Conservation (phyloP, 2,888 invertebrate species). For the Drosophila quasianomalipes region DNA sequence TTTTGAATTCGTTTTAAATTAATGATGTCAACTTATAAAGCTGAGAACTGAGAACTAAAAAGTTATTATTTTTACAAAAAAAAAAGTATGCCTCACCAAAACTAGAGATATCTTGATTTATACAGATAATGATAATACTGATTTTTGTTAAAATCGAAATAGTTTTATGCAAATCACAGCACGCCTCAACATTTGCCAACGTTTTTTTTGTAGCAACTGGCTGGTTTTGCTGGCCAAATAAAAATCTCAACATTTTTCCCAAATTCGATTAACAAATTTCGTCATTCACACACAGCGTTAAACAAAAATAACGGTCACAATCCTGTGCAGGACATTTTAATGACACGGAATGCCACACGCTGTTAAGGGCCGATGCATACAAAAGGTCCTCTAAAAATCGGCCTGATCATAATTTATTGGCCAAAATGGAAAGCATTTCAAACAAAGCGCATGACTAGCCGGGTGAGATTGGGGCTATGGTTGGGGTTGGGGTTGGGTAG, state of each 20-base stretch:
- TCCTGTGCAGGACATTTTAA: constrained; percentile 47
- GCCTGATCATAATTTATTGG: constrained; percentile 82
- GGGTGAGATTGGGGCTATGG: too few relatives aligned
- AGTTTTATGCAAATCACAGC: neutral
- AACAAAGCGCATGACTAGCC: constrained; percentile 25
- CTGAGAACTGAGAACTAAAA: neutral
- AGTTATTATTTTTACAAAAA: neutral
- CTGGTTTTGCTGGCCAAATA: constrained; percentile 1
- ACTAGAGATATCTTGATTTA: neutral
- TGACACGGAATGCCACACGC: constrained; percentile 36
- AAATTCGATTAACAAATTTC: constrained; percentile 22
- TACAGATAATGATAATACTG: neutral
- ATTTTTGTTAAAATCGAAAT: neutral
- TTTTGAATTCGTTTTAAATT: neutral
- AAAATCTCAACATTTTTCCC: constrained; percentile 10
- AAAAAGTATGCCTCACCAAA: too few relatives aligned
- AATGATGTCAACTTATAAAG: neutral
- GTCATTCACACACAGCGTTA: neutral
- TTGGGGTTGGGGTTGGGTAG: neutral
- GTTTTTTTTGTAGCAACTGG: neutral
- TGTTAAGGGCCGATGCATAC: constrained; percentile 24
- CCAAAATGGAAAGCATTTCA: constrained; percentile 60
- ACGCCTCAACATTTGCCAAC: neutral
- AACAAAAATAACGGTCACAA: constrained; percentile 32
- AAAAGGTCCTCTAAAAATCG: constrained; percentile 65